Percentiles rank a stretch among this genome's conserved stretches.
These are phyloP conservation scores for Anas capensis DNA, from an alignment of 2,797 vertebrate species.

Conservation along the genomic window DNA sequence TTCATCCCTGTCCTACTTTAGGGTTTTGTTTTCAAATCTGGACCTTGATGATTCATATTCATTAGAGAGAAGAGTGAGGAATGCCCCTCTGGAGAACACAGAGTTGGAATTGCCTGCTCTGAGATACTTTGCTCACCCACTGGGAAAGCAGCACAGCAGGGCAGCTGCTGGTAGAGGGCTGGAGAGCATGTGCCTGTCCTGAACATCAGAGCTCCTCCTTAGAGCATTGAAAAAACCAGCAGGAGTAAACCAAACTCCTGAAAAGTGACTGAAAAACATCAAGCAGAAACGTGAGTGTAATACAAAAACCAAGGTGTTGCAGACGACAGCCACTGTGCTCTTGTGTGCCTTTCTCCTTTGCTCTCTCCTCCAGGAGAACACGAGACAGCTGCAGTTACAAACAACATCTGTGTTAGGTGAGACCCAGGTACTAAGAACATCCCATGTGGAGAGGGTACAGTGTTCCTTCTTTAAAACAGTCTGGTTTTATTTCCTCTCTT, in stretches of 20 bases:
- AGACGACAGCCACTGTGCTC: fast-evolving
- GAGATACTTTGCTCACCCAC: fast-evolving
- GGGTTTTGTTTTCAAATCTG: not conserved
- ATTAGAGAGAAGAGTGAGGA: not conserved
- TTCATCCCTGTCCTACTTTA: not conserved
- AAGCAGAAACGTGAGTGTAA: not conserved
- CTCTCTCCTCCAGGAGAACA: not conserved
- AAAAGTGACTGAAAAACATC: not conserved
- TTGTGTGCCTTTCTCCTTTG: not conserved
- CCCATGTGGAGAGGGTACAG: not conserved
- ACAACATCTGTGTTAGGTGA: not conserved
- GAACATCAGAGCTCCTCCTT: not conserved
- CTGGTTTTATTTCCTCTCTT: not conserved
- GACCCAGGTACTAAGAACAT: not conserved
- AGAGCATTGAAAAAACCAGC: not conserved
- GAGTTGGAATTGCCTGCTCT: not conserved
- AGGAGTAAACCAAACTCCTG: not conserved
- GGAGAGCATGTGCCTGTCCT: not conserved
- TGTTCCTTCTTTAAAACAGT: not conserved
- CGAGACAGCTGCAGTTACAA: fast-evolving
- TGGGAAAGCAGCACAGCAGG: fast-evolving
- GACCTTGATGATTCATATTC: not conserved
- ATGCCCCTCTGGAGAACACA: no score
- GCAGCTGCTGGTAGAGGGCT: not conserved
- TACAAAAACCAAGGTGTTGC: not conserved